These are phyloP conservation scores for Rhinogobius similis DNA, from an alignment of 2,113 vertebrate genomes.

Conservation along the genomic window DNA sequence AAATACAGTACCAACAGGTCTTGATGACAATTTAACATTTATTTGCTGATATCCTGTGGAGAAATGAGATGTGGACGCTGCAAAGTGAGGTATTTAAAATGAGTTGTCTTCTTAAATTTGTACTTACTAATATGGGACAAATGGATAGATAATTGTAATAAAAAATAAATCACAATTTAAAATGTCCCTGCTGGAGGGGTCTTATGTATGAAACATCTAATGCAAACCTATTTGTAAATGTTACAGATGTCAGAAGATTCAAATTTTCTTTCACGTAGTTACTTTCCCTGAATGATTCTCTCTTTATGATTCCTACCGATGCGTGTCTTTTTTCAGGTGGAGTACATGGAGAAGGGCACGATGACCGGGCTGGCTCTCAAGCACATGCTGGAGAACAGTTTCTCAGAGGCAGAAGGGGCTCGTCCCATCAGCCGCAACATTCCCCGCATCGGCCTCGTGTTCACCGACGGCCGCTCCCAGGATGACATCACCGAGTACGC, in stretches of 20 bases:
- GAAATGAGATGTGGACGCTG: background rate
- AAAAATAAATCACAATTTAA: no score
- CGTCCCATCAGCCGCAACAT: slow-evolving; percentile 79
- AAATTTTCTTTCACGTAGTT: background rate
- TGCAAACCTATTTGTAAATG: background rate
- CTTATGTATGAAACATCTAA: background rate
- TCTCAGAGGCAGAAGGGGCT: slow-evolving; percentile 87
- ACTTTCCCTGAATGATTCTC: no score
- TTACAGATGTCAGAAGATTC: background rate
- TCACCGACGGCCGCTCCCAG: slow-evolving; percentile 96
- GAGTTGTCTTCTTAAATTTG: no score
- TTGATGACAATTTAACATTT: background rate
- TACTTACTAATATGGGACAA: no score
- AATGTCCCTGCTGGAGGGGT: no score
- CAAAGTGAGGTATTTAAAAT: background rate
- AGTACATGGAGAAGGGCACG: slow-evolving; percentile 99
- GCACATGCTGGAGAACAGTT: slow-evolving; percentile 96
- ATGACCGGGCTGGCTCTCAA: slow-evolving; percentile 95
- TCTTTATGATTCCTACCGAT: no score
- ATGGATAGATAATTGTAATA: no score
- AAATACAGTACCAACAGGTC: background rate
- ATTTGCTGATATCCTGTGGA: background rate
- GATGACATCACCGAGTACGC: slow-evolving; percentile 94
- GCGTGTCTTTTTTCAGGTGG: slow-evolving; percentile 65
- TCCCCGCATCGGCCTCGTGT: slow-evolving; percentile 89